Base-by-base conservation (phyloP, 2,113 vertebrate genomes). In the Rhizomys pruinosus region DNA sequence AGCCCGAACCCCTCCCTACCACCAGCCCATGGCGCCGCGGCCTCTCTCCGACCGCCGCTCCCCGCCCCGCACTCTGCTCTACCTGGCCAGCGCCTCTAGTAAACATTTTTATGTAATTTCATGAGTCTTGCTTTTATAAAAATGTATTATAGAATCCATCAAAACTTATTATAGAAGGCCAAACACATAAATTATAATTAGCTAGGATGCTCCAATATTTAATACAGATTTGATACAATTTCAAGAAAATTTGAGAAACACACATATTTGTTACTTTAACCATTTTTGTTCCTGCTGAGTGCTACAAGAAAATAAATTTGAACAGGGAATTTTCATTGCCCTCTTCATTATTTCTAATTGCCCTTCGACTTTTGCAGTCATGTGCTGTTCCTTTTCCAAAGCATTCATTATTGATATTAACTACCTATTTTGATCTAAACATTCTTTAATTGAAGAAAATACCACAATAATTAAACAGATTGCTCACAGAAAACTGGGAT, bases 1-100 rank as follows among this genome's bases (percentile, higher is more conserved):
- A 52, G 47, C 77, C 73, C 89, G 86, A 5, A 10, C 93, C 52
- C 86, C 57, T 74, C 69, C 32, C 91, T 98, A 98, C 95, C 94
- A 95, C 94, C 93, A 94, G 84, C 91, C 97, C 98, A 98, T 98
- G 8, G 69, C 81, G 81, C 89, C n/a, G 86, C 97, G 95, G 97
- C 95, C 96, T 91, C 84, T 90, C 90, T 95, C 90, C 90, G 25
- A 52, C 87, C 78, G 90, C 94, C 32, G 64, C 9, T 17, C 66
- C 34, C 80, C 52, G 57, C 80, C 57, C 0, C 84, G 39, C 44
- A 27, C 71, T 16, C 32, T 63, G 29, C 59, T 2, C 37, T 7
- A 25, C 44, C 20, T 86, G 34, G 69, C 82, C 72, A 27, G 17
- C 77, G 32, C 90, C n/a, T n/a, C n/a, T n/a, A n/a, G n/a, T n/a